Evolutionary conservation across 2,113 vertebrate species (phyloP).

Genomic region (Cryptotis parvus): DNA sequence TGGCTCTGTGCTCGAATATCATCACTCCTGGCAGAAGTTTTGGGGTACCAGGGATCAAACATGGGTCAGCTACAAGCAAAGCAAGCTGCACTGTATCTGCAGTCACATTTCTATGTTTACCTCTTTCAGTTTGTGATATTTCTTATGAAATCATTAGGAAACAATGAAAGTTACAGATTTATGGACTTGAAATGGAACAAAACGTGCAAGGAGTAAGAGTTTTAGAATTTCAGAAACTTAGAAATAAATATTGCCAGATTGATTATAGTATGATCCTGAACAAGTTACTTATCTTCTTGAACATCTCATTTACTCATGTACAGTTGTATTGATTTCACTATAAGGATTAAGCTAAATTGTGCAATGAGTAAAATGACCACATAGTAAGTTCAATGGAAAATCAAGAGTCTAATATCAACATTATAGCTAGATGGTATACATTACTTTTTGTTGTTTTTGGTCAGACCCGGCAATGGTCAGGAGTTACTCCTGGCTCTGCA

Average conservation of each 20-base stretch:
- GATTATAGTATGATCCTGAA: background rate
- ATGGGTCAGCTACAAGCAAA: background rate
- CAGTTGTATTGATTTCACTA: background rate
- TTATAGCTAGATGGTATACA: background rate
- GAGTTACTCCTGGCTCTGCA: too few relatives aligned
- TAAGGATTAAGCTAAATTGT: slow-evolving; percentile 26
- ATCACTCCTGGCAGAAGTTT: too few relatives aligned
- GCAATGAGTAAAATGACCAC: background rate
- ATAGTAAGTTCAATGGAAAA: background rate
- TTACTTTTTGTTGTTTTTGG: too few relatives aligned
- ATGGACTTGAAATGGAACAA: background rate
- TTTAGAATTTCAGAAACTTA: background rate
- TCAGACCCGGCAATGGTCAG: too few relatives aligned
- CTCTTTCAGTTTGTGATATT: background rate
- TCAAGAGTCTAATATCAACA: background rate
- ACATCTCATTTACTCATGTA: background rate
- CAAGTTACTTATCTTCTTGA: background rate
- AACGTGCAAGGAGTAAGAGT: background rate
- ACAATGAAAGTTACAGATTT: background rate
- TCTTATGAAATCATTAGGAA: background rate
- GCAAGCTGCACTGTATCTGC: too few relatives aligned
- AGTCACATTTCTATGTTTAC: too few relatives aligned
- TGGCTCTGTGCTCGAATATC: too few relatives aligned
- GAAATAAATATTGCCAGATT: background rate
- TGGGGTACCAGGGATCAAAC: too few relatives aligned